Conservation (phyloP, 2,113 vertebrate genomes). For the Sylvilagus bachmani region DNA sequence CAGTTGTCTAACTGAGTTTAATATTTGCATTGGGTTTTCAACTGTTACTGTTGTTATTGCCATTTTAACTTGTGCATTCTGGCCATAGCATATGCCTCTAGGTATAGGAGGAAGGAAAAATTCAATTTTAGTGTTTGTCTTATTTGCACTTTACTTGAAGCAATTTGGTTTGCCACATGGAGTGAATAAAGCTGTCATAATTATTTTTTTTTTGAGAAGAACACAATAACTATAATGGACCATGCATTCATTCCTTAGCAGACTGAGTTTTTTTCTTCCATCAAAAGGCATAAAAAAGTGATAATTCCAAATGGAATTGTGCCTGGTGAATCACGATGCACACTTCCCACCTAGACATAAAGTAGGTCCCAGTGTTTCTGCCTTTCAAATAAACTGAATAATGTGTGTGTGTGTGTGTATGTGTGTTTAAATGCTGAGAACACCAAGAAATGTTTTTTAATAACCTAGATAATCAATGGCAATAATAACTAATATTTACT, state of each 20-base stretch:
- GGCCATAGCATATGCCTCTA: slow-evolving; percentile 64
- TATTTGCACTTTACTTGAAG: slow-evolving; percentile 74
- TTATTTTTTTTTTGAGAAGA: slow-evolving; percentile 63
- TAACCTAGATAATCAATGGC: background rate
- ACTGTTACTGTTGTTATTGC: slow-evolving; percentile 70
- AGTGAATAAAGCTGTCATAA: slow-evolving; percentile 77
- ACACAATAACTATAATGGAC: slow-evolving; percentile 76
- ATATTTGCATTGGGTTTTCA: slow-evolving; percentile 74
- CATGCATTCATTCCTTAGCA: slow-evolving; percentile 66
- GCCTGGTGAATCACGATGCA: slow-evolving; percentile 70
- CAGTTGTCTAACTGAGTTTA: slow-evolving; percentile 69
- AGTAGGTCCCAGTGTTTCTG: slow-evolving; percentile 53
- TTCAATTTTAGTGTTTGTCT: slow-evolving; percentile 74
- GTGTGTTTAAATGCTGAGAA: background rate
- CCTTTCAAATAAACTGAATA: too few relatives aligned
- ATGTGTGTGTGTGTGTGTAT: too few relatives aligned
- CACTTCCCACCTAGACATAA: slow-evolving; percentile 49
- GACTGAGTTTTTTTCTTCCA: slow-evolving; percentile 76
- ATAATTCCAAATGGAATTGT: slow-evolving; percentile 78
- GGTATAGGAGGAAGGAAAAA: slow-evolving; percentile 70
- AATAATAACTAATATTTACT: background rate
- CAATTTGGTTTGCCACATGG: slow-evolving; percentile 77
- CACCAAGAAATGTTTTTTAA: slow-evolving; percentile 10
- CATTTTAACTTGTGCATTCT: slow-evolving; percentile 61
- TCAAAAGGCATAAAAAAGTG: slow-evolving; percentile 65